phyloP scores from a whole-genome alignment of 2,113 vertebrate genomes.

The Phrynocephalus versicolor region DNA sequence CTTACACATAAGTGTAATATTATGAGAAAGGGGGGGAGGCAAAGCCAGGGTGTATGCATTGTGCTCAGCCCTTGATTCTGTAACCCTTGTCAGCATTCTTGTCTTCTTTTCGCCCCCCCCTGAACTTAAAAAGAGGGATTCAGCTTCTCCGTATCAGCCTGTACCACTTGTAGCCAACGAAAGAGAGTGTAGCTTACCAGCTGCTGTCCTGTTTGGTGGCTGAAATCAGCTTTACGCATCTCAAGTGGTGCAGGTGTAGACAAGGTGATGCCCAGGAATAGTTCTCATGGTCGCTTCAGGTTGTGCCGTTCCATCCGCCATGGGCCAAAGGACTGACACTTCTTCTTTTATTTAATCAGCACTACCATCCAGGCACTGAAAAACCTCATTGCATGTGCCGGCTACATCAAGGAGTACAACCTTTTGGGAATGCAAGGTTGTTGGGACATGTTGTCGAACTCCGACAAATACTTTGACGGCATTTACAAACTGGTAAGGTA shows the following conservation, averaged over 20 bases:
- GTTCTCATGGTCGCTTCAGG: too few species aligned
- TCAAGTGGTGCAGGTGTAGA: too few species aligned
- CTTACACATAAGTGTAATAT: too few species aligned
- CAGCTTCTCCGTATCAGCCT: neutral
- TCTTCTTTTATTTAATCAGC: neutral
- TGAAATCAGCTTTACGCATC: too few species aligned
- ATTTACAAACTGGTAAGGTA: neutral
- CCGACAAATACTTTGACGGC: neutral
- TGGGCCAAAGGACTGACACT: too few species aligned
- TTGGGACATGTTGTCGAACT: neutral
- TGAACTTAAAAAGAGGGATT: too few species aligned
- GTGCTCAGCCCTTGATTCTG: neutral
- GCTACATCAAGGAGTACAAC: neutral
- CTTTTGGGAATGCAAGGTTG: neutral
- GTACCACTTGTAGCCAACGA: too few species aligned
- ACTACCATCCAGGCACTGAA: neutral
- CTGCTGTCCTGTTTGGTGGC: too few species aligned
- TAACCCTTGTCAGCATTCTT: neutral
- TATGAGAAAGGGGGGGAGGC: neutral
- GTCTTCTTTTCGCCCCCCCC: too few species aligned
- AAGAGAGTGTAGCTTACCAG: too few species aligned
- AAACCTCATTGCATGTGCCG: neutral
- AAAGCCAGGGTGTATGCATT: neutral
- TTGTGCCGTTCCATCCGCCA: too few species aligned
- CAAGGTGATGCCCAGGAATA: too few species aligned